Base-by-base conservation (phyloP, 2,113 vertebrate species). In the Tachuris rubrigastra region DNA sequence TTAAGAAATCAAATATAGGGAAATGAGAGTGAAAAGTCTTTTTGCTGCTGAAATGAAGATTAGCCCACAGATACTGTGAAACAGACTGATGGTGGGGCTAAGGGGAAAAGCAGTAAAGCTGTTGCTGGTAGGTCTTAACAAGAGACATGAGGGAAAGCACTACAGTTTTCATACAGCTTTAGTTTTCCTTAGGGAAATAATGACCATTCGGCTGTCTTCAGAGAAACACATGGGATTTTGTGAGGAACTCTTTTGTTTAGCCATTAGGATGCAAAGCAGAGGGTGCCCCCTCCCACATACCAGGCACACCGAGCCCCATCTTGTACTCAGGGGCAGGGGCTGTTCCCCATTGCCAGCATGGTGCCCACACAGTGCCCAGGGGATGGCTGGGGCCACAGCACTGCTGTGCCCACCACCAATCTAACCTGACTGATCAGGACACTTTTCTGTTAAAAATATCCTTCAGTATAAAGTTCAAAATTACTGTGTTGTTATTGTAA, bases 291-390 rank as follows among this genome's bases (percentile, higher is more conserved):
- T 23, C 14, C 41, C 8, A 1, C 31, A 6, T 2, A 12, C 8
- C 58, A 4, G 39, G 30, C 20, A n/a, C 56, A 10, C 3, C 2
- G 0, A 3, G 3, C 22, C 22, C n/a, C 59, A 24, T n/a, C 39
- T 22, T 30, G 49, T 6, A 50, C 49, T 19, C 66, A 7, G 23
- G 31, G 47, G 17, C 55, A 33, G 14, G 7, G 53, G 4, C 53
- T 28, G 69, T 12, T 60, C 24, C 18, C 18, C 22, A 10, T 18
- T 39, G 21, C 44, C 56, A 46, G 31, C 31, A 6, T 4, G 0
- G 21, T 15, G 71, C 17, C 39, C 23, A 19, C 31, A 58, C 13
- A 14, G 18, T 27, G 47, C 39, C 35, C 23, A 12, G 37, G 2
- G 5, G 37, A 33, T 0, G 2, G 10, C 68, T 16, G 22, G 14